phyloP scores from a whole-genome alignment of 2,888 invertebrate species.

The Terebella lapidaria region DNA sequence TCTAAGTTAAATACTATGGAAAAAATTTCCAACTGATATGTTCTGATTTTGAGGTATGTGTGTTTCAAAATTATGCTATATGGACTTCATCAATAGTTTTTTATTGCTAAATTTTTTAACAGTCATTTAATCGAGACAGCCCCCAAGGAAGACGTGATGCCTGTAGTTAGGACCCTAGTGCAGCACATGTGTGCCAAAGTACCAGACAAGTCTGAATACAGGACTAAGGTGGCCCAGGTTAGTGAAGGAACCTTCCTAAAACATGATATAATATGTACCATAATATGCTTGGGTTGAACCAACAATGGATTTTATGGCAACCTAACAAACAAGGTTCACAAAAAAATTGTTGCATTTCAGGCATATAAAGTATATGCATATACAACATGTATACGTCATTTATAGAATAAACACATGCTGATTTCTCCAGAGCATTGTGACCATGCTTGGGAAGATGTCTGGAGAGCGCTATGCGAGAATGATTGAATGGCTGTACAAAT shows the following conservation, averaged over 20 bases:
- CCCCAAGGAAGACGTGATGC: not conserved
- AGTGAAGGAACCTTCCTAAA: not conserved
- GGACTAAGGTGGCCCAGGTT: slow-evolving; percentile 51
- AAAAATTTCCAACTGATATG: no score
- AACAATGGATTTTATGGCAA: no score
- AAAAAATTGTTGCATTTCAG: no score
- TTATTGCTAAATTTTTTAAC: no score
- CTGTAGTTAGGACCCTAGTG: slow-evolving; percentile 42
- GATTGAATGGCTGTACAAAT: slow-evolving; percentile 51
- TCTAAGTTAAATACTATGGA: no score
- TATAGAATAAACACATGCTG: not conserved
- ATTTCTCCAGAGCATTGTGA: slow-evolving; percentile 36
- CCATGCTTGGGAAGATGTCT: slow-evolving; percentile 47
- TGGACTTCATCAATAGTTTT: no score
- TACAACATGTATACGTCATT: not conserved
- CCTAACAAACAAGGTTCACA: no score
- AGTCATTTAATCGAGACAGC: not conserved
- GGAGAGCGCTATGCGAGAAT: slow-evolving; percentile 42
- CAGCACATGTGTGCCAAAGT: slow-evolving; percentile 55
- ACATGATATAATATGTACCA: no score
- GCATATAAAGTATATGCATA: not conserved
- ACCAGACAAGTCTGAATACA: slow-evolving; percentile 55
- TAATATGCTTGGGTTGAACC: no score
- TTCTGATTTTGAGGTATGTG: no score
- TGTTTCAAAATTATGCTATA: no score